Base-by-base conservation (phyloP, 1,140 invertebrate genomes). In the Drosophila sp. region DNA sequence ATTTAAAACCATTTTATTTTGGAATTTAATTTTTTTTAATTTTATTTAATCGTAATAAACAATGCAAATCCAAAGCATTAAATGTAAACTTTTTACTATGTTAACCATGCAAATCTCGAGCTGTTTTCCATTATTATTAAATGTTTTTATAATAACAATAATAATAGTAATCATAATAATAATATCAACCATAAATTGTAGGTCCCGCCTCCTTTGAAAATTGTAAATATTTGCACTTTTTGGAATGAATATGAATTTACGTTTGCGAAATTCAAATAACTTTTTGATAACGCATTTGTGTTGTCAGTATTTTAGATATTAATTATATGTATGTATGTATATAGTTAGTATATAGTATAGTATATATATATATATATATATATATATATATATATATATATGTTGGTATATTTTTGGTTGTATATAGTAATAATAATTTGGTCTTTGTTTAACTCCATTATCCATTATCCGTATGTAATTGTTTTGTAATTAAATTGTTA, bases 11-110 rank as follows among this genome's bases (percentile, higher is more conserved):
- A 6, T 2, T 40, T 7, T 43, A 48, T 57, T 32, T 34, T 36
- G 34, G 13, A 63, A 57, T 54, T 64, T 70, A 7, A 18, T 57
- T 41, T 58, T 58, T 21, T 21, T 2, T 2, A 45, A 71, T 72
- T 63, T 74, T 58, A 73, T 74, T 77, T 64, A 48, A 76, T 69
- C 51, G 32, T 76, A 78, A 76, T 78, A 86, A 86, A 87, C 62
- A 82, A 87, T 87, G 82, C 82, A 87, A 89, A 82, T 87, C 78
- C 72, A 87, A 86, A 87, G 82, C 82, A 87, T 87, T 78, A 61
- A 86, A 89, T 76, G 67, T 87, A 74, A 70, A 62, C 57, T 57
- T 70, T 58, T 34, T 43, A 63, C 58, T 63, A 70, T 66, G 50
- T 32, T 13, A 62, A 69, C 66, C 41, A 70, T 61, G 51, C 65